Evolutionary conservation across 1,140 invertebrate species (phyloP).

Genomic region (Pantala flavescens): DNA sequence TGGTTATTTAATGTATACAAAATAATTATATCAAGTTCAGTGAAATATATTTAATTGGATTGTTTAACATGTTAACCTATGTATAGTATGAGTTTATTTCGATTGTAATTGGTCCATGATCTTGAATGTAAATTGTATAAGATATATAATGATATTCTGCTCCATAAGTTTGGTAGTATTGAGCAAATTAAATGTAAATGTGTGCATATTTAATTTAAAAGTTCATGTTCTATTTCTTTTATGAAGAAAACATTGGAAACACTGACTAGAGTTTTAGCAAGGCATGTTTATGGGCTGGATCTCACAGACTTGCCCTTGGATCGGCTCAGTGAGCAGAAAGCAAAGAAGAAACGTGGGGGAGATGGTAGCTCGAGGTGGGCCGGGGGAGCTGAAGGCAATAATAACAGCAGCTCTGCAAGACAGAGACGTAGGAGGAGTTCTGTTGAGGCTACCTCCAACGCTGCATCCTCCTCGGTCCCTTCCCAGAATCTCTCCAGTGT

Average conservation of each 20-base stretch:
- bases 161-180: too few species aligned
- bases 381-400: not conserved
- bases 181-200: too few species aligned
- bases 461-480: not conserved
- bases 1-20: too few species aligned
- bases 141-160: too few species aligned
- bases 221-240: not conserved
- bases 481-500: not conserved
- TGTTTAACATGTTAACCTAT: too few species aligned
- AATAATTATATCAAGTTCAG: too few species aligned
- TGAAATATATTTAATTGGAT: too few species aligned
- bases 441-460: not conserved
- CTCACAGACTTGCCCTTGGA: constrained; percentile 80
- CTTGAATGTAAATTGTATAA: too few species aligned
- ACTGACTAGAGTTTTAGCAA: constrained; percentile 78
- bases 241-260: constrained; percentile 92
- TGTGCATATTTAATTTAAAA: too few species aligned
- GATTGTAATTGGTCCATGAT: too few species aligned
- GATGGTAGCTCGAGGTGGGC: not conserved
- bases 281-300: constrained; percentile 88
- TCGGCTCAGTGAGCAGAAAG: constrained; percentile 70
- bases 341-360: constrained; percentile 36
- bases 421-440: not conserved
- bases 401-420: not conserved
- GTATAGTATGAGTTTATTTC: too few species aligned